Base-by-base conservation (phyloP, 2,888 invertebrate species). In the Drosophila acutilabella region DNA sequence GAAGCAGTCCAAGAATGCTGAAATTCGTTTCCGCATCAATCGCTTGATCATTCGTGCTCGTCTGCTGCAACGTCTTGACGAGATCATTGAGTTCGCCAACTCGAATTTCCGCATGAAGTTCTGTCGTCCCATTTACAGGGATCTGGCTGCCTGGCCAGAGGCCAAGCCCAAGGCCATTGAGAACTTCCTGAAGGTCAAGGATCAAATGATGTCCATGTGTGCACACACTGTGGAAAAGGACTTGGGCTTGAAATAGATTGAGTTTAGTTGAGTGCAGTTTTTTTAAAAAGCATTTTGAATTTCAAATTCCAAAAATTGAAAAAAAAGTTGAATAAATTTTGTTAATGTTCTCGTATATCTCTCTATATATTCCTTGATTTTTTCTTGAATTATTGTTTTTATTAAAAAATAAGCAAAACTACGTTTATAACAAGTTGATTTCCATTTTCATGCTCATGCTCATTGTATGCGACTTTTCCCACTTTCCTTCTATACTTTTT, bases 41-140 rank as follows among this genome's bases (percentile, higher is more conserved):
- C 94, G 97, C 64, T 91, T 98, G 64, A 95, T 96, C 74, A 93
- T 98, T n/a, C 95, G 94, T 89, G 95, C 96, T 11, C 94, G 94
- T 60, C 96, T 97, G 93, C 92, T 94, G 26, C 93, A 94, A 0
- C 95, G 95, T 84, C 92, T 98, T 38, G 92, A 93, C 1, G 93
- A 94, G 14, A 95, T 96, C 1, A 93, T 98, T 60, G 91, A 94
- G 18, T 98, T 98, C 93, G 95, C 97, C 8, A 97, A 96, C 78
- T 94, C 94, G 16, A 95, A 97, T 89, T 98, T 98, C 38, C 94
- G 98, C 59, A 97, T 98, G 96, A 98, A 98, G 92, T 98, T 95
- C 92, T 96, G 97, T 2, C 94, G 97, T 36, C 98, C 98, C 2
- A 93, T 98, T 51, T 98, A 97, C 92, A 95, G 96, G 70, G 97